A percentile compares a stretch with the other conserved stretches of the same genome.
Conservation (phyloP, 2,888 invertebrate genomes). For the Tipula confusa region DNA sequence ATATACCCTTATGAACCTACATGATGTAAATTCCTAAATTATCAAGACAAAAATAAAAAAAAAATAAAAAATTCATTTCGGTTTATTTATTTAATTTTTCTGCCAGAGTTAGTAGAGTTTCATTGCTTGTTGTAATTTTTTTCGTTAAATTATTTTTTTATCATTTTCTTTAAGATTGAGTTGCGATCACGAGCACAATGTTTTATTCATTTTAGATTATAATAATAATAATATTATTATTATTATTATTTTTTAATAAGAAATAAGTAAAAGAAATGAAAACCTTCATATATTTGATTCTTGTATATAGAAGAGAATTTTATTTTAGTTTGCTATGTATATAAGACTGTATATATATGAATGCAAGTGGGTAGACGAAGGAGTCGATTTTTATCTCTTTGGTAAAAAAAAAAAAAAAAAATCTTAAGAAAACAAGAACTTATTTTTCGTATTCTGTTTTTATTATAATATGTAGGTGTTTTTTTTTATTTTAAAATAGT, state of each 20-base stretch:
- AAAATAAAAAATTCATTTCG: neutral
- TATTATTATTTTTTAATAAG: constrained; percentile 21
- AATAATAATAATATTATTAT: neutral
- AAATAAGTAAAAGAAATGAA: constrained; percentile 13
- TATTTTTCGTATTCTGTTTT: neutral
- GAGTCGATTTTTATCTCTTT: constrained; percentile 20
- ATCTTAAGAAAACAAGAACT: constrained; percentile 14
- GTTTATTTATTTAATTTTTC: neutral
- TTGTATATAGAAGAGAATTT: neutral
- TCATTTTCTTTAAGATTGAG: constrained; percentile 39
- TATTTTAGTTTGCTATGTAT: neutral
- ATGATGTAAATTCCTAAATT: constrained; percentile 12
- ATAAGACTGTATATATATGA: neutral
- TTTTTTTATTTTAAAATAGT: neutral
- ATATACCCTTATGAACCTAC: neutral
- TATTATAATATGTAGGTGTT: neutral
- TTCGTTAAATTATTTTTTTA: neutral
- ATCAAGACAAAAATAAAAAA: neutral
- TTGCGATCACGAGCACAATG: constrained; percentile 40
- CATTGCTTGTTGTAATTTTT: constrained; percentile 31
- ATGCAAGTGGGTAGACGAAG: constrained; percentile 16
- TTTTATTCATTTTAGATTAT: constrained; percentile 20
- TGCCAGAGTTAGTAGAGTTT: neutral
- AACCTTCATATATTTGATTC: neutral
- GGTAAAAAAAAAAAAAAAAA: neutral